Base-by-base conservation (phyloP, 2,888 invertebrate genomes). In the Microctonus aethiopoides region DNA sequence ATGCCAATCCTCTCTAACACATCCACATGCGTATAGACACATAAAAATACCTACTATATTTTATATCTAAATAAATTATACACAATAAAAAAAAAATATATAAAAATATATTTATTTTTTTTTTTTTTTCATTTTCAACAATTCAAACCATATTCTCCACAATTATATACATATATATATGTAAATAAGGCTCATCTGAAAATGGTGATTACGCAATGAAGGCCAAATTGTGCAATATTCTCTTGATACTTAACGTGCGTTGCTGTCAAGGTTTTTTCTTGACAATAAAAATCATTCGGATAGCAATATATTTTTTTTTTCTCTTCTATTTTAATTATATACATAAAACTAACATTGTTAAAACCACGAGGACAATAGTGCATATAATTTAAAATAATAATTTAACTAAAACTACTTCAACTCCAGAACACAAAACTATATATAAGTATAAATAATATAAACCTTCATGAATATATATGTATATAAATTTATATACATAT, bases 221-320 rank as follows among this genome's bases (percentile, higher is more conserved):
- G 65, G 65, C 54, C 65, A 65, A 24, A 65, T 65, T 54, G 56
- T 36, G 65, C 56, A 65, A 65, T 56, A 46, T 46, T 26, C 46
- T 22, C 22, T 51, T 22, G 62, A 32, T 20, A 57, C 29, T 32
- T 57, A 29, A 32, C 32, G 57, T 32, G 34, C 10, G 52, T 52
- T 52, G 52, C 26, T 52, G 64, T 64, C 64, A 64, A 64, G 64
- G 64, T 52, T 64, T 64, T 64, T 52, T 64, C 54, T 54, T 65
- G 65, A 56, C 36, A 65, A 56, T 65, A 65, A 54, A 65, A 65
- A 34, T 32, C 54, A 26, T 54, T 34, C 54, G 39, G n/a, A 26
- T 41, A 26, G 36, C 3, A 29, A 29, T 29, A 41, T 41, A 24
- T 41, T 54, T 26, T 54, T 54, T 54, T 54, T 13, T 29, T 54